These are phyloP conservation scores for Scaptomyza hsui DNA, from an alignment of 1,140 invertebrate genomes.

Conservation along the genomic window DNA sequence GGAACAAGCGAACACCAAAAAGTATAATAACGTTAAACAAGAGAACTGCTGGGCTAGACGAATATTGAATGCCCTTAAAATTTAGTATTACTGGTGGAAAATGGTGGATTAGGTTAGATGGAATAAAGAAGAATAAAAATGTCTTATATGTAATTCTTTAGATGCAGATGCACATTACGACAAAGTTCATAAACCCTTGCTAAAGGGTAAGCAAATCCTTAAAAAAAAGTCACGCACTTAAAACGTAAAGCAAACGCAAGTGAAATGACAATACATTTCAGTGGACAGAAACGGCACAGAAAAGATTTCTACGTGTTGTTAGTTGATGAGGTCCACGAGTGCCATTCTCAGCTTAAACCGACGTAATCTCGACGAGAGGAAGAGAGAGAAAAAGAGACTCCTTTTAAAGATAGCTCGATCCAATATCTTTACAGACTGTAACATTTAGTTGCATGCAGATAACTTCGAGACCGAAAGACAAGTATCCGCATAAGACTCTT, in stretches of 20 bases:
- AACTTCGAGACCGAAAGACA: no score
- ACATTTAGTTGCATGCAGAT: no score
- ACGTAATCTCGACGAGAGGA: neutral
- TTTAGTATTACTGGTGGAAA: no score
- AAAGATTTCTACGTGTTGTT: slow-evolving; percentile 81
- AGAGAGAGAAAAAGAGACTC: slow-evolving; percentile 12
- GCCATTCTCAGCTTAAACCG: slow-evolving; percentile 1
- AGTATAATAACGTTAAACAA: neutral
- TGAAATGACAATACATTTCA: slow-evolving; percentile 8
- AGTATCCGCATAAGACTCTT: slow-evolving; percentile 32
- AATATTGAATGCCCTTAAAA: neutral
- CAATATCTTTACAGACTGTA: no score
- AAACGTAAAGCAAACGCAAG: slow-evolving; percentile 43
- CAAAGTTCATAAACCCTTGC: neutral
- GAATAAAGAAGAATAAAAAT: no score
- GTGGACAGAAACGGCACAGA: slow-evolving; percentile 47
- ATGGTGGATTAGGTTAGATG: no score
- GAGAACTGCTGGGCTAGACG: neutral
- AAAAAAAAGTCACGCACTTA: slow-evolving; percentile 60
- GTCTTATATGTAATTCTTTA: no score
- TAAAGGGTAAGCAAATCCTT: slow-evolving; percentile 47
- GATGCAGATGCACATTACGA: no score
- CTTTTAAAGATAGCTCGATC: no score
- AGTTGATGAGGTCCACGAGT: slow-evolving; percentile 63
- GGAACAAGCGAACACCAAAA: neutral